phyloP scores from a whole-genome alignment of 1,140 invertebrate genomes.

The Drosophila malerkotliana region DNA sequence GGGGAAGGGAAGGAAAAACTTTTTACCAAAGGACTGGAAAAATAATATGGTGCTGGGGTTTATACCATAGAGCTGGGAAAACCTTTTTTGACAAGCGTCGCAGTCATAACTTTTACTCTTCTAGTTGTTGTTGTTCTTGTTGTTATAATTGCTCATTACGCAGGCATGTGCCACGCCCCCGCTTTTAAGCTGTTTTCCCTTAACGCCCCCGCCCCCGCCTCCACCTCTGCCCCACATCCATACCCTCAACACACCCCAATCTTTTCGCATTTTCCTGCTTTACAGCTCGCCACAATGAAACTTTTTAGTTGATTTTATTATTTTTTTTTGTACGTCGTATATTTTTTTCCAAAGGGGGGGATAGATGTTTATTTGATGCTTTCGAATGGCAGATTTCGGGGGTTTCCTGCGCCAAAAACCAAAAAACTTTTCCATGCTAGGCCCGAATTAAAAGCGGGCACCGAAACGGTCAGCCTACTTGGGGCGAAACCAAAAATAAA shows the following conservation, averaged over 20 bases:
- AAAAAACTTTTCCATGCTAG: conserved; percentile 48
- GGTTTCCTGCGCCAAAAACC: conserved; percentile 28
- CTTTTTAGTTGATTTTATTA: conserved; percentile 59
- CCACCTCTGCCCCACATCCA: neutral
- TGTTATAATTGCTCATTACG: conserved; percentile 54
- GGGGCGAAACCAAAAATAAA: neutral
- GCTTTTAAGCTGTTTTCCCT: conserved; percentile 1
- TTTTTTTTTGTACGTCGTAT: conserved; percentile 23
- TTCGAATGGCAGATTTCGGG: conserved; percentile 70
- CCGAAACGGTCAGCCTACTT: conserved; percentile 48
- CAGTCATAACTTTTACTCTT: conserved; percentile 74
- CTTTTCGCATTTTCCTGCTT: conserved; percentile 55
- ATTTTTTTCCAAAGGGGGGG: conserved; percentile 15
- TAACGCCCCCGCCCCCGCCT: conserved; percentile 13
- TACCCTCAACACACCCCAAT: neutral
- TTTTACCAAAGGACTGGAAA: conserved; percentile 9
- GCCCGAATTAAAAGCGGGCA: conserved; percentile 57
- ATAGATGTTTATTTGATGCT: conserved; percentile 66
- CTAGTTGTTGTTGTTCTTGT: conserved; percentile 23
- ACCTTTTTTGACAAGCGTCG: conserved; percentile 73
- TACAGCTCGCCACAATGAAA: conserved; percentile 78
- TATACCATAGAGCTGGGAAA: conserved; percentile 28
- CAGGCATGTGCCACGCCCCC: conserved; percentile 55
- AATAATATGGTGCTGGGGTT: conserved; percentile 31
- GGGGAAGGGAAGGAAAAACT: conserved; percentile 20